Base-by-base conservation (phyloP, 2,888 invertebrate species). In the Trimorus sp. region DNA sequence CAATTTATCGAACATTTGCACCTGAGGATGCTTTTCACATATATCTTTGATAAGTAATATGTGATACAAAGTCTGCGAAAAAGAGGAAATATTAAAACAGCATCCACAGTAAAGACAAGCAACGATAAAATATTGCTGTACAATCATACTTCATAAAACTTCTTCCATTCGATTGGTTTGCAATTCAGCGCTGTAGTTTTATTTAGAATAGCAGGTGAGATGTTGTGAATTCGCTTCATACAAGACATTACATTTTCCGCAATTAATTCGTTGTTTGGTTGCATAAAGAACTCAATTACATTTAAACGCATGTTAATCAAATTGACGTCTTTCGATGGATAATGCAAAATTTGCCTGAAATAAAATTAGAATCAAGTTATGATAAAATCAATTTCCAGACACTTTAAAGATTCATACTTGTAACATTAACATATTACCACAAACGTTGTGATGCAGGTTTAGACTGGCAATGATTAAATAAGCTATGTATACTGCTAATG, bases 381-480 rank as follows among this genome's bases (percentile, higher is more conserved):
- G 26, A 26, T 26, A 26, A 26, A 26, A 26, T 26, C 26, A 26
- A 51, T 15, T n/a, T 51, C 14, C 11, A 51, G 11, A 51, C n/a
- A 36, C 0, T 37, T 37, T 12, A 3, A 26, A 26, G 26, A 26
- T 26, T n/a, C n/a, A 26, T 26, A 26, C 4, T 26, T 26, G 2
- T 26, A 26, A 26, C 7, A 51, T 51, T 51, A 11, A 51, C 37
- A 77, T 48, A 79, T 82, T 88, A 95, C 96, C 94, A 94, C 90
- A 96, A 92, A 84, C 93, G 92, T 63, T 92, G 93, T 71, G 94
- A 93, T 0, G 97, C 97, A 11, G 95, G 92, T 83, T 93, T 93
- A 0, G 96, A 96, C 84, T 93, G 94, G 88, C 97, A 96, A 84
- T 95, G 93, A 91, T 94, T 95, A 87, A 96, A 94, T 56, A 97